Evolutionary conservation across 2,113 vertebrate species (phyloP).

Genomic region (Microcebus lehilahytsara): DNA sequence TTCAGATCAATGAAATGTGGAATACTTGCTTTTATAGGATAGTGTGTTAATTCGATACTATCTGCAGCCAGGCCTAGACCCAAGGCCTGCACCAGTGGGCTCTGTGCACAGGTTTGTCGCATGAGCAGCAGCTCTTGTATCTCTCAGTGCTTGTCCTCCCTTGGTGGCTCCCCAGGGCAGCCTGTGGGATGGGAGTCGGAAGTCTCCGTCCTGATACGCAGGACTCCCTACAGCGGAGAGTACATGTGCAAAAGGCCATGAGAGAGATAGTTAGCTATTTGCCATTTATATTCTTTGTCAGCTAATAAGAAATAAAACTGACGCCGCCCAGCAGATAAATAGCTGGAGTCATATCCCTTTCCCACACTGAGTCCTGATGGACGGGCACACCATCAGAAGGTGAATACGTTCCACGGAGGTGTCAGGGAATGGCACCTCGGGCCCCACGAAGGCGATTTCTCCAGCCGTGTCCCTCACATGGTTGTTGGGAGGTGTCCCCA

Average conservation of each 20-base stretch:
- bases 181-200: background rate
- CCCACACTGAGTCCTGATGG: background rate
- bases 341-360: background rate
- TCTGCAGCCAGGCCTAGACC: no score
- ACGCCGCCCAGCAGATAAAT: background rate
- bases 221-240: background rate
- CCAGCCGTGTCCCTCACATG: background rate
- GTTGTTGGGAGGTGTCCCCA: background rate
- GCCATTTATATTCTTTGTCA: background rate
- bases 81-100: background rate
- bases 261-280: background rate
- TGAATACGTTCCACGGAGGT: fast-evolving
- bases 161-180: background rate
- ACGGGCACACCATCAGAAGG: background rate
- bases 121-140: background rate
- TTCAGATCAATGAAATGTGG: background rate
- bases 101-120: background rate
- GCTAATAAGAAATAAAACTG: background rate
- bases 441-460: fast-evolving
- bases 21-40: background rate
- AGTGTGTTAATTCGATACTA: background rate
- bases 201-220: background rate
- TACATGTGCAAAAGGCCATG: background rate
- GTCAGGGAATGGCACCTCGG: background rate
- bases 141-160: background rate